These are phyloP conservation scores for Apocheima hispidaria DNA, from an alignment of 2,888 invertebrate genomes.

Conservation along the genomic window DNA sequence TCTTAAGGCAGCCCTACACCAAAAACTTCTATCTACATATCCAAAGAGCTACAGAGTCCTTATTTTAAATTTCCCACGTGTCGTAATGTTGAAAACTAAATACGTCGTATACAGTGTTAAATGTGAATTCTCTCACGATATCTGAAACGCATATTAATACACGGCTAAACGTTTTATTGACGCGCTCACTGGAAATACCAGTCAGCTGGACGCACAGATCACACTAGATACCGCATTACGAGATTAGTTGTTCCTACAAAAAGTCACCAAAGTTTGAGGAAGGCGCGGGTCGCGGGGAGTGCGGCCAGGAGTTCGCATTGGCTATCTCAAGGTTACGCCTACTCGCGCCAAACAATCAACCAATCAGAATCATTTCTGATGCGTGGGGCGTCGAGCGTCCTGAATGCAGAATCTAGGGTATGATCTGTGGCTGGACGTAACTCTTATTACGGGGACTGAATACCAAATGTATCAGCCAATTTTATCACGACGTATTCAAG, in stretches of 20 bases:
- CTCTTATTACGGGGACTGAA: conserved; percentile 33
- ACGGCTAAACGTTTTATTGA: conserved; percentile 32
- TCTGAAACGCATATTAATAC: conserved; percentile 46
- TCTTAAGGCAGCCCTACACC: conserved; percentile 11
- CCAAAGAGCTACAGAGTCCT: conserved; percentile 9
- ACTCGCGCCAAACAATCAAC: no score
- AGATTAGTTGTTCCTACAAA: no score
- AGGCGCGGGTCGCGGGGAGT: no score
- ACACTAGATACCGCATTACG: no score
- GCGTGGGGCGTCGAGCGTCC: no score
- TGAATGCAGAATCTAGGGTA: no score
- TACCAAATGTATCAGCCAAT: conserved; percentile 27
- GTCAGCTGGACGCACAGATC: no score
- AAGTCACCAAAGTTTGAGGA: no score
- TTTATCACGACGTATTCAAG: not conserved
- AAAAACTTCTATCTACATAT: not conserved
- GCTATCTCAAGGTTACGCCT: no score
- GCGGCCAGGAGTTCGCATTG: no score
- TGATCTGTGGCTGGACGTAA: no score
- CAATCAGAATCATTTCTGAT: no score
- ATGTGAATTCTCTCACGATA: conserved; percentile 45
- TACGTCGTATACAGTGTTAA: conserved; percentile 38
- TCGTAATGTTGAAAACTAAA: conserved; percentile 29
- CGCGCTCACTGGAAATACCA: conserved; percentile 41
- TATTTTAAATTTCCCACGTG: conserved; percentile 27